Base-by-base conservation (phyloP, 1,140 invertebrate genomes). In the Pseudomyrmex gracilis region DNA sequence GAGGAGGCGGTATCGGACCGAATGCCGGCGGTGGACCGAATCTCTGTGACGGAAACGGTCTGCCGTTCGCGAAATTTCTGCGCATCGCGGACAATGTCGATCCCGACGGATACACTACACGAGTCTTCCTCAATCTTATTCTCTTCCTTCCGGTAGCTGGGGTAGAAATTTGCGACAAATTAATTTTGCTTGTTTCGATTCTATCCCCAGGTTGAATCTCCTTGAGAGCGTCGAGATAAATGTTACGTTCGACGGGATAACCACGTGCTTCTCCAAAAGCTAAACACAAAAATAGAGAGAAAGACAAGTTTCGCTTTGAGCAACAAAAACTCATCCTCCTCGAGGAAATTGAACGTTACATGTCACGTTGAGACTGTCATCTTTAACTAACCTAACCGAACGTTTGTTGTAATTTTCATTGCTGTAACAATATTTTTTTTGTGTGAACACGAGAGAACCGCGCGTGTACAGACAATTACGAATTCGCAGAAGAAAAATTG, bases 201-300 rank as follows among this genome's bases (percentile, higher is more conserved):
- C 85, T 90, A 17, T 85, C 1, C 15, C 82, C 85, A 0, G 24
- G 15, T 12, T 86, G 47, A 4, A 53, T 15, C 4, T 34, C 22
- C 9, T 71, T 86, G 5, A 93, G 58, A 5, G 84, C 82, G 45
- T 89, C 88, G 64, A 95, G 84, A 85, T 95, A 96, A 74, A 91
- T 95, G 12, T 93, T 85, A 45, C 95, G 94, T 87, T 95, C 96
- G 55, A 96, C 95, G 51, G 93, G 63, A 85, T 96, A 95, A 0
- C 96, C 96, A 8, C 96, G 95, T 3, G 96, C 96, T 15, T 90
- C 91, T 82, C 95, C 92, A 87, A 96, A 96, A 66, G 89, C 96
- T 96, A 89, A 24, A 84, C 71, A 83, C 55, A 85, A 0, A 73
- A 8, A 73, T 13, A 51, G 5, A 55, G 8, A 68, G 10, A 74